Conservation (phyloP, 1,140 invertebrate species). For the Platyura marginata region DNA sequence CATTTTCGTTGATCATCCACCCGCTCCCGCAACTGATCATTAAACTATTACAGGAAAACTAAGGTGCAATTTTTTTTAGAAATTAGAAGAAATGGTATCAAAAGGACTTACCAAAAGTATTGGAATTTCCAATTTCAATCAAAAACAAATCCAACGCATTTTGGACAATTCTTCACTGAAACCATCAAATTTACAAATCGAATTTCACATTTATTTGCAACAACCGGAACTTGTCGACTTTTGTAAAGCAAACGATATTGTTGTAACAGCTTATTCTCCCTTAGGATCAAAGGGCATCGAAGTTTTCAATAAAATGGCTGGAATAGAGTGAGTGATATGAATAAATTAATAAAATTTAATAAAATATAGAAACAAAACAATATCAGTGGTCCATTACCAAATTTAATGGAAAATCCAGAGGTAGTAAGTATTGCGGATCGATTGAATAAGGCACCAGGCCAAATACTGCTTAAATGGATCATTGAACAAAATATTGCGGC, state of each 20-base stretch:
- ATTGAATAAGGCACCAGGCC: slow-evolving; percentile 52
- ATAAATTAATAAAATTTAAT: background rate
- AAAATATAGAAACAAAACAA: background rate
- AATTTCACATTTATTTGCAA: slow-evolving; percentile 67
- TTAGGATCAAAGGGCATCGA: slow-evolving; percentile 50
- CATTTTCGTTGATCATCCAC: no score
- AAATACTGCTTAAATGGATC: slow-evolving; percentile 59
- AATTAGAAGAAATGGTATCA: slow-evolving; percentile 54
- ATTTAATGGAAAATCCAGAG: slow-evolving; percentile 45
- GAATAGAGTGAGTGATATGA: slow-evolving; percentile 17
- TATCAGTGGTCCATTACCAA: slow-evolving; percentile 29
- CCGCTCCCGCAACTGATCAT: no score
- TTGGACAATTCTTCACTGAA: slow-evolving; percentile 41
- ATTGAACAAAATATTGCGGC: slow-evolving; percentile 51
- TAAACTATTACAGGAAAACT: no score
- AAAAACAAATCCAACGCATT: slow-evolving; percentile 42
- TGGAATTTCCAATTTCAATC: slow-evolving; percentile 67
- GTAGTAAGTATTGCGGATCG: slow-evolving; percentile 46
- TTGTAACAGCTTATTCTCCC: slow-evolving; percentile 66
- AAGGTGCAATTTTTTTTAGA: slow-evolving; percentile 27
- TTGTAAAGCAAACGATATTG: slow-evolving; percentile 49
- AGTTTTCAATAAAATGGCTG: slow-evolving; percentile 25
- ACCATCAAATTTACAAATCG: slow-evolving; percentile 56
- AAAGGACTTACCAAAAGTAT: slow-evolving; percentile 45
- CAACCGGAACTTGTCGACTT: slow-evolving; percentile 55